Conservation (phyloP, 2,888 invertebrate species). For the Acanthoscelides obtectus region DNA sequence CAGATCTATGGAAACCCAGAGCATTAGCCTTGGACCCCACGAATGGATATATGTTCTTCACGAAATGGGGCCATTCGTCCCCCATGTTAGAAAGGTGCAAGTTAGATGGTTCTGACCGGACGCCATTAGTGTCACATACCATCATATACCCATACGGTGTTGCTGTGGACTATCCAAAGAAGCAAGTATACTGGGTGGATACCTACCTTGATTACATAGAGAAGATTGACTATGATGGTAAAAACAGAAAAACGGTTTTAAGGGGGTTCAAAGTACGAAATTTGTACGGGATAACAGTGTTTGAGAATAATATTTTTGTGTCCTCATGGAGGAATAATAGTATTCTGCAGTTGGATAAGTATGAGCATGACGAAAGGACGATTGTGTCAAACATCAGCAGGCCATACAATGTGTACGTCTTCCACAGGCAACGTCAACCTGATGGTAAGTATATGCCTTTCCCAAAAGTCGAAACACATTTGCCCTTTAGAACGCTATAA, state of each 20-base stretch:
- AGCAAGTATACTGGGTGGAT: constrained; percentile 76
- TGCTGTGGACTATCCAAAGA: constrained; percentile 65
- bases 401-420: constrained; percentile 65
- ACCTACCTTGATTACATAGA: constrained; percentile 75
- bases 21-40: constrained; percentile 77
- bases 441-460: constrained; percentile 49
- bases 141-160: constrained; percentile 76
- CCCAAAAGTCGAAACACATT: too few species aligned
- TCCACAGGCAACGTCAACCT: constrained; percentile 75
- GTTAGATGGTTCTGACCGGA: constrained; percentile 61
- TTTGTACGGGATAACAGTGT: constrained; percentile 66
- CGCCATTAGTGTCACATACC: constrained; percentile 58
- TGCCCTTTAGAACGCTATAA: too few species aligned
- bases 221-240: constrained; percentile 71
- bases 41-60: constrained; percentile 70
- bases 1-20: constrained; percentile 57
- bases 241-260: constrained; percentile 57
- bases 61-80: constrained; percentile 64
- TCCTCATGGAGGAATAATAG: constrained; percentile 66
- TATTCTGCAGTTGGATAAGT: constrained; percentile 60
- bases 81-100: constrained; percentile 61
- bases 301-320: constrained; percentile 69
- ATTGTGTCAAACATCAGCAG: constrained; percentile 52
- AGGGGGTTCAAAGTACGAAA: constrained; percentile 56
- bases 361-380: constrained; percentile 38